Evolutionary conservation across 64 coral and sea anemone genomes (phyloP).

Genomic region (Stichodactyla mertensii): DNA sequence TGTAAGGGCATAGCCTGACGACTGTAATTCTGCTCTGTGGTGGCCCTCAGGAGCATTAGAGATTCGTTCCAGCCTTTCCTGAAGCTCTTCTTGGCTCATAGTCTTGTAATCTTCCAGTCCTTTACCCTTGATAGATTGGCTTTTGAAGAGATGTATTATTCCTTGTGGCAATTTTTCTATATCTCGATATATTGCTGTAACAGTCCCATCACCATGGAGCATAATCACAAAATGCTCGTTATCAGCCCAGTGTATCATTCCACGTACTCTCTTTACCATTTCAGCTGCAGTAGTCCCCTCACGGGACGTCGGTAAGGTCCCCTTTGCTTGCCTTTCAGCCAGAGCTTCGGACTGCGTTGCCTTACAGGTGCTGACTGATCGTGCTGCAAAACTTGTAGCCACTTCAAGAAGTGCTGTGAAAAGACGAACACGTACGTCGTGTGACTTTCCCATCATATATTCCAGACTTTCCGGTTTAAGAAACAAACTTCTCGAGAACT

Average conservation of each 20-base stretch:
- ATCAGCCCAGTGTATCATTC: constrained; percentile 69
- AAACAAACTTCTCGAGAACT: constrained; percentile 71
- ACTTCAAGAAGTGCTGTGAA: constrained; percentile 77
- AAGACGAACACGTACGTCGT: constrained; percentile 53
- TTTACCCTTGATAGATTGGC: constrained; percentile 60
- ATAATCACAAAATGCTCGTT: constrained; percentile 63
- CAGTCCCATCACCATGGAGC: constrained; percentile 61
- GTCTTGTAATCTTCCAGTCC: constrained; percentile 57
- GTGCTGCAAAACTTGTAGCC: constrained; percentile 67
- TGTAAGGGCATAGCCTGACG: constrained; percentile 65
- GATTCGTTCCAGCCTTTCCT: constrained; percentile 57
- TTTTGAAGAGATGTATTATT: constrained; percentile 62
- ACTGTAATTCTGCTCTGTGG: constrained; percentile 1
- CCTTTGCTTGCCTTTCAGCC: constrained; percentile 2
- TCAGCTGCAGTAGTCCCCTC: constrained; percentile 3
- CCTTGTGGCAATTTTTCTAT: constrained; percentile 41
- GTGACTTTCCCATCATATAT: background rate
- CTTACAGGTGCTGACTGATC: constrained; percentile 56
- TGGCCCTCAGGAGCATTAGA: constrained; percentile 10
- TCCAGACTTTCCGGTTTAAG: constrained; percentile 18
- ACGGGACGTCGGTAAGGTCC: too few relatives aligned
- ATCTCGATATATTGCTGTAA: constrained; percentile 72
- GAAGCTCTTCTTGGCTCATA: constrained; percentile 68
- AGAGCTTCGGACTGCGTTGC: constrained; percentile 50
- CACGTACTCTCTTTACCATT: background rate